A percentile compares a stretch with the other conserved stretches of the same genome.
Evolutionary conservation across 2,888 invertebrate genomes (phyloP).

Genomic region (Chymomyza amoena): DNA sequence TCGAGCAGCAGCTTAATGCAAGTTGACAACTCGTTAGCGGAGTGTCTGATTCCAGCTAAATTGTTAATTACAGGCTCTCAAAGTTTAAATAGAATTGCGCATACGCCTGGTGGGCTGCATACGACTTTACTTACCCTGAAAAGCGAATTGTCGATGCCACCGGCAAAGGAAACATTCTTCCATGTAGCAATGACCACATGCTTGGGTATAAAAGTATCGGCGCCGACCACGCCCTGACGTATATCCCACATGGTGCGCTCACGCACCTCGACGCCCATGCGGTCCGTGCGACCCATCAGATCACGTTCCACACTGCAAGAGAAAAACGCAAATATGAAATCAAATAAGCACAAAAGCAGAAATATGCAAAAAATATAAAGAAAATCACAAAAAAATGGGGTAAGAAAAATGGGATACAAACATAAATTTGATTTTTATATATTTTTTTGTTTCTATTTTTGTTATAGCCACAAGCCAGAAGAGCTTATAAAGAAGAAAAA

Average conservation of each 20-base stretch:
- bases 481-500: not conserved
- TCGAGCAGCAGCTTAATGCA: not conserved
- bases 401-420: conserved; percentile 13
- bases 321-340: conserved; percentile 38
- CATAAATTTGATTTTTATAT: conserved; percentile 18
- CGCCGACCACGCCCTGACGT: conserved; percentile 92
- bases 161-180: conserved; percentile 96
- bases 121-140: conserved; percentile 81
- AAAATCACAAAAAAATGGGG: not conserved
- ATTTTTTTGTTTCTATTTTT: not conserved
- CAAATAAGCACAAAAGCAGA: conserved; percentile 36
- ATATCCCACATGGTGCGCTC: conserved; percentile 94
- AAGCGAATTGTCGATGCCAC: conserved; percentile 90
- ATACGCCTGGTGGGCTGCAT: not conserved
- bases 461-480: not conserved
- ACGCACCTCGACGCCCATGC: conserved; percentile 90
- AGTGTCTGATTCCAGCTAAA: not conserved
- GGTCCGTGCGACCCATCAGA: conserved; percentile 86
- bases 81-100: not conserved
- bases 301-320: conserved; percentile 83
- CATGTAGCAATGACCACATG: conserved; percentile 95
- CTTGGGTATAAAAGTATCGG: conserved; percentile 93
- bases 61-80: not conserved
- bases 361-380: not conserved
- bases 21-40: not conserved